These are phyloP conservation scores for Zophobas atratus DNA, from an alignment of 1,140 invertebrate genomes.

Conservation along the genomic window DNA sequence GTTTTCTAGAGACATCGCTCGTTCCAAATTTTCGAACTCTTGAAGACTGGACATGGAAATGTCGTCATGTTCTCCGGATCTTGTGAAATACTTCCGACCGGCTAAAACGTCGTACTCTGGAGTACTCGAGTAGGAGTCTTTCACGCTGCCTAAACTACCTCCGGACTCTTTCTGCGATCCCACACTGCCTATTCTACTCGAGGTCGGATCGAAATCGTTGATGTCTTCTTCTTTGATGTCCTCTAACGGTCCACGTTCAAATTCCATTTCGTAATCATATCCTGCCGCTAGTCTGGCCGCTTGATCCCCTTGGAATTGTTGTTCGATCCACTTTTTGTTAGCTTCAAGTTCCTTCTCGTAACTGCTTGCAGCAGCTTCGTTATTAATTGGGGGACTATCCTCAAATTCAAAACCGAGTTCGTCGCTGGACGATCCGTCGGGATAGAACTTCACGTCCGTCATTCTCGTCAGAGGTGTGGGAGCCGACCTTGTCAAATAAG, in stretches of 20 bases:
- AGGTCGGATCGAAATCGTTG: conserved; percentile 86
- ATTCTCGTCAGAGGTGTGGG: conserved; percentile 73
- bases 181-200: conserved; percentile 83
- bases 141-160: conserved; percentile 83
- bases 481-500: conserved; percentile 77
- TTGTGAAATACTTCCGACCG: conserved; percentile 83
- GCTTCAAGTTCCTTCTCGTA: conserved; percentile 77
- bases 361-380: conserved; percentile 71
- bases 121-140: conserved; percentile 84
- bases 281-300: conserved; percentile 76
- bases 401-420: conserved; percentile 84
- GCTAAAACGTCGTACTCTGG: conserved; percentile 89
- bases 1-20: conserved; percentile 80
- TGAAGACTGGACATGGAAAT: conserved; percentile 92
- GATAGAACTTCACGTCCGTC: conserved; percentile 71
- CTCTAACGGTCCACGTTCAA: conserved; percentile 84
- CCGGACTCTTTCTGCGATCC: conserved; percentile 86
- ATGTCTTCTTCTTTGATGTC: conserved; percentile 93
- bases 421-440: conserved; percentile 70
- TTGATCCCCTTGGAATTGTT: conserved; percentile 83
- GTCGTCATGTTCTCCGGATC: conserved; percentile 89
- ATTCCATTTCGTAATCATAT: conserved; percentile 80
- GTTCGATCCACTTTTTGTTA: conserved; percentile 90
- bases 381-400: conserved; percentile 78
- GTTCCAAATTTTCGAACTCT: conserved; percentile 94